These are phyloP conservation scores for Megaceryle maxima DNA, from an alignment of 2,113 vertebrate genomes.

Conservation along the genomic window DNA sequence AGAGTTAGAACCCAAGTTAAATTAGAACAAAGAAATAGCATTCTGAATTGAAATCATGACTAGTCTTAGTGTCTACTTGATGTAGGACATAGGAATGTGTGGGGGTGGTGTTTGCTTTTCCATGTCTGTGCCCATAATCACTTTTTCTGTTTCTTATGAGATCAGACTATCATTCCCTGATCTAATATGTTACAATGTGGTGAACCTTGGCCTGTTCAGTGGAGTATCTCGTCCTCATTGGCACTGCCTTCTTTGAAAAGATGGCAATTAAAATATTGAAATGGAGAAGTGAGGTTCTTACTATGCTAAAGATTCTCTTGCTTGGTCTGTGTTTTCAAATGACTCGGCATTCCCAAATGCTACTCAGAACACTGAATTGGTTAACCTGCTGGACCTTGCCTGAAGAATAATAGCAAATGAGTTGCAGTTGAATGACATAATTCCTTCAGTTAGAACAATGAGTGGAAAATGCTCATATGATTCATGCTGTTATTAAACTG, in stretches of 20 bases:
- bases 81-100: background rate
- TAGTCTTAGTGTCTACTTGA: background rate
- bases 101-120: background rate
- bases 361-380: background rate
- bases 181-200: background rate
- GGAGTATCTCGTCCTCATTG: background rate
- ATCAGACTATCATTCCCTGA: background rate
- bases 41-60: background rate
- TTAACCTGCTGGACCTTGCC: background rate
- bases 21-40: background rate
- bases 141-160: background rate
- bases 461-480: background rate
- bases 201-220: background rate
- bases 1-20: background rate
- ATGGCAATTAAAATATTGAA: background rate
- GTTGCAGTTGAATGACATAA: background rate
- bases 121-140: background rate
- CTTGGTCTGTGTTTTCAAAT: background rate
- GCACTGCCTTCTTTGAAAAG: background rate
- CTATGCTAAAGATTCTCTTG: fast-evolving
- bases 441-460: background rate
- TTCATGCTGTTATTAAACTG: background rate
- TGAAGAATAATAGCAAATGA: background rate
- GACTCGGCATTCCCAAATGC: background rate
- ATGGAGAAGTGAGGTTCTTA: background rate